These are phyloP conservation scores for Sphenodon punctatus DNA, from an alignment of 2,797 vertebrate genomes.

Conservation along the genomic window DNA sequence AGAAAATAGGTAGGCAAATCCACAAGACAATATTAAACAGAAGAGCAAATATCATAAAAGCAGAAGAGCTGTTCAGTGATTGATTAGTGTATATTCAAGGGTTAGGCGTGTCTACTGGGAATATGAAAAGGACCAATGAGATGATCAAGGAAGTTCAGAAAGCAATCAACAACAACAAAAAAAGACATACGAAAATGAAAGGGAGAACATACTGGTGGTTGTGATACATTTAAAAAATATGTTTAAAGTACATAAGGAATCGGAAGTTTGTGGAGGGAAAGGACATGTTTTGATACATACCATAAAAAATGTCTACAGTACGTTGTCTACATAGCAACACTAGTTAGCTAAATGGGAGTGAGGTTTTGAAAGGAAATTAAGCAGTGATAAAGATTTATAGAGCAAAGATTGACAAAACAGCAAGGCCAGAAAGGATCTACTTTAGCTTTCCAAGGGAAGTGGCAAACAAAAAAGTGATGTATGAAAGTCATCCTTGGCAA, in stretches of 20 bases:
- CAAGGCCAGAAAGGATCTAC: background rate
- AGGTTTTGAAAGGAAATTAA: background rate
- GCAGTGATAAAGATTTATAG: background rate
- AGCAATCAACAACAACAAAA: background rate
- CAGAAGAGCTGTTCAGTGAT: background rate
- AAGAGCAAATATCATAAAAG: background rate
- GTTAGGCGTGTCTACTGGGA: background rate
- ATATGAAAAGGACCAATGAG: background rate
- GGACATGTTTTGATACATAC: background rate
- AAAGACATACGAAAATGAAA: background rate
- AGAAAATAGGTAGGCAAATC: background rate
- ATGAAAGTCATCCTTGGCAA: background rate
- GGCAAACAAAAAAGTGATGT: background rate
- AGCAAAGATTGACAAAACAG: background rate
- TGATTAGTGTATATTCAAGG: background rate
- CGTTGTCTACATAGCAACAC: background rate
- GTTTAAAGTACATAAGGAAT: background rate
- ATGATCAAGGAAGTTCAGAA: background rate
- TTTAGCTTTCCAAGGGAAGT: background rate
- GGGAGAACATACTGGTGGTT: background rate
- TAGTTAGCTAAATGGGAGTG: background rate
- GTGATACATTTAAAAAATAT: background rate
- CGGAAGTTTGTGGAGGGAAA: background rate
- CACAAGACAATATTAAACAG: constrained; percentile 6
- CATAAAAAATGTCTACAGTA: background rate